Evolutionary conservation across 2,797 vertebrate genomes (phyloP).

Genomic region (Aeoliscus strigatus): DNA sequence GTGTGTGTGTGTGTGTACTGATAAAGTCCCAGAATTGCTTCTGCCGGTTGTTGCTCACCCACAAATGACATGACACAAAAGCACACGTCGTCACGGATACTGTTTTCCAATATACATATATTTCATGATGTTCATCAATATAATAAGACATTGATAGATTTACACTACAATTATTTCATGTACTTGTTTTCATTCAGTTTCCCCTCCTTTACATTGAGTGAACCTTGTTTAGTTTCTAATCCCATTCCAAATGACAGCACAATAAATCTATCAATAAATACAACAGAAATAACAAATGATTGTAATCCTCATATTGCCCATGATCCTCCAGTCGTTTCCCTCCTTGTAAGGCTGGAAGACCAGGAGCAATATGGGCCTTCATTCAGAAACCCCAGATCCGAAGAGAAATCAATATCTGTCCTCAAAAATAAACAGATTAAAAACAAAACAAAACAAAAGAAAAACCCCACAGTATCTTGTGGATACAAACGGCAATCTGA

Average conservation of each 20-base stretch:
- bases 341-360: slow-evolving; percentile 70
- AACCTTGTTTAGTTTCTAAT: slow-evolving; percentile 65
- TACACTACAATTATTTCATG: slow-evolving; percentile 79
- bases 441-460: slow-evolving; percentile 60
- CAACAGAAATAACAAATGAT: slow-evolving; percentile 49
- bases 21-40: slow-evolving; percentile 59
- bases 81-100: slow-evolving; percentile 72
- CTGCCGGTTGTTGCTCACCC: slow-evolving; percentile 70
- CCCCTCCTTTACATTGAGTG: slow-evolving; percentile 71
- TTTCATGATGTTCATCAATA: slow-evolving; percentile 83
- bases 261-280: slow-evolving; percentile 69
- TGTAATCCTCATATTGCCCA: slow-evolving; percentile 54
- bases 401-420: slow-evolving; percentile 35
- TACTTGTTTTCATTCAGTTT: slow-evolving; percentile 76
- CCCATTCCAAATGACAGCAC: slow-evolving; percentile 68
- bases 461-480: slow-evolving; percentile 41
- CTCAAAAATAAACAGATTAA: slow-evolving; percentile 52
- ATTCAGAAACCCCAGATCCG: slow-evolving; percentile 32
- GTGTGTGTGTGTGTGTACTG: slow-evolving; percentile 6
- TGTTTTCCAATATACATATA: slow-evolving; percentile 79
- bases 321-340: slow-evolving; percentile 71
- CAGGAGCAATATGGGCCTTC: slow-evolving; percentile 61
- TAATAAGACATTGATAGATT: slow-evolving; percentile 84
- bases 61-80: slow-evolving; percentile 72
- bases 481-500: slow-evolving; percentile 64